Base-by-base conservation (phyloP, 2,888 invertebrate species). In the Mesochorus sp. region DNA sequence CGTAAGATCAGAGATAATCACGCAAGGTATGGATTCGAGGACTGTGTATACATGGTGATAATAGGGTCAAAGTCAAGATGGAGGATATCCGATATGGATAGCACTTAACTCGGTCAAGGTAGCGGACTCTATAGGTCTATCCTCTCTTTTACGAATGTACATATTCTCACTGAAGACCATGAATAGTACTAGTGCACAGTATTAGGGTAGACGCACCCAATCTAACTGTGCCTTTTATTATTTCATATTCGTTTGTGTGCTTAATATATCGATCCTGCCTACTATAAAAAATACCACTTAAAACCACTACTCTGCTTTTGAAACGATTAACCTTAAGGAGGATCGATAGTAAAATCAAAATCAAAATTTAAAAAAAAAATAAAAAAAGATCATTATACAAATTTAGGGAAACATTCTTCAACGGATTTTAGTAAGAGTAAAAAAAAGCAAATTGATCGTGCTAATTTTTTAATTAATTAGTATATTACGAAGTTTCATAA, bases 51-150 rank as follows among this genome's bases (percentile, higher is more conserved):
- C 31, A 55, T 61, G 19, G 44, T 75, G 84, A 84, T 88, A 90
- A 89, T 87, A 87, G 83, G 89, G 88, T 89, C 89, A 89, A 89
- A 89, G 89, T 89, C 89, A 89, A 88, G 88, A 88, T 86, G 83
- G 88, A 86, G 83, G 87, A 86, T 88, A 88, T 88, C 85, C 87
- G 89, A 88, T 86, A 89, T 87, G 88, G 89, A 88, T 86, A 83
- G 85, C 84, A 86, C 86, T 85, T 85, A 90, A 89, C 89, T 89
- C 88, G 89, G 89, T 88, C 89, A 90, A 90, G 89, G 89, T 83
- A 84, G 86, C 87, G 88, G 85, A 88, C 76, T 72, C 77, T 70
- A 59, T 71, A 62, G 57, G 31, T 61, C 59, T 53, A 37, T 61
- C n/a, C n/a, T n/a, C 21, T 66, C 51, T 74, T 51, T 67, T 44